Conservation (phyloP, 2,888 invertebrate species). For the Cetonia aurata region DNA sequence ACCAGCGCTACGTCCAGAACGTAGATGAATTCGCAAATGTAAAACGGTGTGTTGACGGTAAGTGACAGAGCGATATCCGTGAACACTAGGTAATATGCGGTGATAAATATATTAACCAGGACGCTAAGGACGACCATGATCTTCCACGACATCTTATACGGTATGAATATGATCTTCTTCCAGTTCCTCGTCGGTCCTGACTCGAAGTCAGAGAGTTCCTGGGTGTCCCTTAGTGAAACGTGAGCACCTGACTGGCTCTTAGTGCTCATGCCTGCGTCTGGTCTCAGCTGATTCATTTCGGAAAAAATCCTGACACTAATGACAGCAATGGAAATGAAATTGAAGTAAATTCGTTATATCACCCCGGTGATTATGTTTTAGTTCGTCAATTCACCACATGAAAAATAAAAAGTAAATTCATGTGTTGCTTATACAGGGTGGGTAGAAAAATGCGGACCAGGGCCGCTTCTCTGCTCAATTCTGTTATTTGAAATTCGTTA, state of each 20-base stretch:
- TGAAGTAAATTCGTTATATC: too few species aligned
- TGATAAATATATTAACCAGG: slow-evolving; percentile 19
- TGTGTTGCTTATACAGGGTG: too few species aligned
- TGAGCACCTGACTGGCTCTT: slow-evolving; percentile 8
- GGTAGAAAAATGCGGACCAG: too few species aligned
- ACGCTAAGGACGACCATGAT: slow-evolving; percentile 13
- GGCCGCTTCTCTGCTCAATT: too few species aligned
- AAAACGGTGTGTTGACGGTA: slow-evolving; percentile 14
- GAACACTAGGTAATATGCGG: slow-evolving; percentile 37
- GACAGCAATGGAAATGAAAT: too few species aligned
- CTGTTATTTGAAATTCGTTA: too few species aligned
- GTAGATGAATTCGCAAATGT: slow-evolving; percentile 30
- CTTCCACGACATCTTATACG: slow-evolving; percentile 36
- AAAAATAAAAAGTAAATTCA: too few species aligned
- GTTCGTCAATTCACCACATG: too few species aligned
- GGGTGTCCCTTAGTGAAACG: slow-evolving; percentile 8
- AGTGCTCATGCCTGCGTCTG: background rate
- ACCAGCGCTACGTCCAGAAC: slow-evolving; percentile 26
- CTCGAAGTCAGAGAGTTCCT: too few species aligned
- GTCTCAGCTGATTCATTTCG: too few species aligned
- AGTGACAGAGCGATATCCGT: background rate
- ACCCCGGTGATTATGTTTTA: too few species aligned
- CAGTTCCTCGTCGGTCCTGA: slow-evolving; percentile 5
- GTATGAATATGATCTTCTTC: slow-evolving; percentile 35
- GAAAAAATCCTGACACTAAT: too few species aligned